A percentile compares a stretch with the other conserved stretches of the same genome.
Conservation (phyloP, 2,888 invertebrate species). For the Empis stercorea region DNA sequence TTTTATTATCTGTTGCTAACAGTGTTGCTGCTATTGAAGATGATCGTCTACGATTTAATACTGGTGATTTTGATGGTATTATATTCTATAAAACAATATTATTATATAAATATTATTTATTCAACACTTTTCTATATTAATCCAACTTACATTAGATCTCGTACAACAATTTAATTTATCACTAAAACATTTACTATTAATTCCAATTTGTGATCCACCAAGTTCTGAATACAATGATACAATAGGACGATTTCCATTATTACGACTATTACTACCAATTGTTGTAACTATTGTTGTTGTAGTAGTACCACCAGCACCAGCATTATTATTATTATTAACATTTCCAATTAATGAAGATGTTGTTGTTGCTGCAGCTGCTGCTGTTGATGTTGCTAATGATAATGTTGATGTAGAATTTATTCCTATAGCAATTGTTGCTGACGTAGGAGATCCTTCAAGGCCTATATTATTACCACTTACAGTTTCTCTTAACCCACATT, state of each 20-base stretch:
- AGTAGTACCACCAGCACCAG: no score
- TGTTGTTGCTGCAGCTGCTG: conserved; percentile 10
- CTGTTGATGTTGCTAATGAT: conserved; percentile 6
- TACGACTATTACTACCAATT: conserved; percentile 2
- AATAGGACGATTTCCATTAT: conserved; percentile 4
- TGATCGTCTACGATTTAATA: conserved; percentile 28
- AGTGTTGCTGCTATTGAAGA: conserved; percentile 31
- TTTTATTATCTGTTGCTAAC: conserved; percentile 24
- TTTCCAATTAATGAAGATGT: conserved; percentile 4
- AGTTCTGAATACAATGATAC: no score
- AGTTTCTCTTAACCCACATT: conserved; percentile 19
- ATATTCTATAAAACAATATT: conserved; percentile 18
- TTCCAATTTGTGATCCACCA: conserved; percentile 1
- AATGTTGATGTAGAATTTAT: conserved; percentile 8
- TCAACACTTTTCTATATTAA: no score
- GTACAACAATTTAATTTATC: no score
- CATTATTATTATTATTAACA: conserved; percentile 1
- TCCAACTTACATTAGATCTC: no score
- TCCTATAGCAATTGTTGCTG: conserved; percentile 1
- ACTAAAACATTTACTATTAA: conserved; percentile 1
- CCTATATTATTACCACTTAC: conserved; percentile 6
- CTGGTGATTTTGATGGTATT: conserved; percentile 27
- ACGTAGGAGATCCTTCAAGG: neutral
- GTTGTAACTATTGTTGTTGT: conserved; percentile 9
- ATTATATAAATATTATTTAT: neutral